Conservation (phyloP, 2,113 vertebrate genomes). For the Eolophus roseicapilla region DNA sequence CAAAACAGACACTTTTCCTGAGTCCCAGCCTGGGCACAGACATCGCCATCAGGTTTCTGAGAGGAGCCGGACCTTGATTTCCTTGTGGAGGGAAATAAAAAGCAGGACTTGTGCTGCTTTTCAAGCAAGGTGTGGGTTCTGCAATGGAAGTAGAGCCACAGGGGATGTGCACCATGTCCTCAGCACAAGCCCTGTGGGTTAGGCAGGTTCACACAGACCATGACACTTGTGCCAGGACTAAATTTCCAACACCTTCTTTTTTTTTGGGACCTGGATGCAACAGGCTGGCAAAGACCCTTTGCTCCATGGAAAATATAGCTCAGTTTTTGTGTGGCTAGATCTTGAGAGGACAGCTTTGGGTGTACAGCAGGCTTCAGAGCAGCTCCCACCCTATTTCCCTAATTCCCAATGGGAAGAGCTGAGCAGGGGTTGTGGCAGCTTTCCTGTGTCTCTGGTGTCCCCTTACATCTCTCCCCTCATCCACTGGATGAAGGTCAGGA, state of each 20-base stretch:
- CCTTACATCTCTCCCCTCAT: not conserved
- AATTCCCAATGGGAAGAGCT: not conserved
- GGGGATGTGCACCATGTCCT: not conserved
- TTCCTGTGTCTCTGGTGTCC: not conserved
- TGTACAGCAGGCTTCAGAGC: not conserved
- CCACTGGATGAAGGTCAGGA: not conserved
- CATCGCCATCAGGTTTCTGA: too few relatives aligned
- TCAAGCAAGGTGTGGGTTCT: not conserved
- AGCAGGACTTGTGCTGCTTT: not conserved
- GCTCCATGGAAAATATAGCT: not conserved
- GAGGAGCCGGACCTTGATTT: not conserved
- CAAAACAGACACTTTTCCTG: not conserved
- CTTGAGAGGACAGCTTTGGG: not conserved
- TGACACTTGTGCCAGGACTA: not conserved
- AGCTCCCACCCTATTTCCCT: not conserved
- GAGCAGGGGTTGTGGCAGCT: not conserved
- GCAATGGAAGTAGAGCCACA: rapidly evolving
- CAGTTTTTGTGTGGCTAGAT: rapidly evolving
- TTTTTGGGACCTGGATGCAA: not conserved
- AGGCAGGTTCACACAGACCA: too few relatives aligned
- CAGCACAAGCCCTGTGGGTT: rapidly evolving
- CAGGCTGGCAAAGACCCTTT: not conserved
- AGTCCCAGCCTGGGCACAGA: not conserved
- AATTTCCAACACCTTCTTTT: not conserved
- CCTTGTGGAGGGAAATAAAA: not conserved